Conservation (phyloP, 2,797 vertebrate genomes). For the Natrix natrix region DNA sequence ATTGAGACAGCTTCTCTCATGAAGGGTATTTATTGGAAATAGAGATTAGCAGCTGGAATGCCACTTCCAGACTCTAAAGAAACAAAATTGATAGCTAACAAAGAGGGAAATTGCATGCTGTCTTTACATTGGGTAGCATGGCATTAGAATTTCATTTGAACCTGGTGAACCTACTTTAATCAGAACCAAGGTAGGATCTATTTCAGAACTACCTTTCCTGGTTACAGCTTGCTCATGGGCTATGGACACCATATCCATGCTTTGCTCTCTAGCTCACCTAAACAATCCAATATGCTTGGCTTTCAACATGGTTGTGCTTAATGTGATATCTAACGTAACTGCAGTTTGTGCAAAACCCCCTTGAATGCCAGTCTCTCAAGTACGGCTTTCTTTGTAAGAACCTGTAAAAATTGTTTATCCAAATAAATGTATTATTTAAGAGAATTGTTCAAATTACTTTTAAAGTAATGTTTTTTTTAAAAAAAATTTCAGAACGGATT, state of each 20-base stretch:
- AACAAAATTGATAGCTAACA: not conserved
- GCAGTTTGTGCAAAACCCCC: not conserved
- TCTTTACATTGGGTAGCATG: not conserved
- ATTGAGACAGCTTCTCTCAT: not conserved
- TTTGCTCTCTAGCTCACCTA: not conserved
- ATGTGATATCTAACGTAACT: not conserved
- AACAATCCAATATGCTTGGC: not conserved
- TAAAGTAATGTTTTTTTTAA: not conserved
- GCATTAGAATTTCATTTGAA: not conserved
- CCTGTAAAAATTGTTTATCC: not conserved
- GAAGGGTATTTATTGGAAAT: not conserved
- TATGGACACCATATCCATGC: not conserved
- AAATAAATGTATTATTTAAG: not conserved
- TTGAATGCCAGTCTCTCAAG: not conserved
- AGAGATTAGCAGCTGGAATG: not conserved
- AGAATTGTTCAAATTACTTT: not conserved
- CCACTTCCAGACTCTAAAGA: not conserved
- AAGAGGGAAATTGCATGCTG: not conserved
- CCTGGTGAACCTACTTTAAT: not conserved
- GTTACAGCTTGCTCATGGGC: not conserved
- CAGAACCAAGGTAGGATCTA: not conserved
- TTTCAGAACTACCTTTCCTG: not conserved
- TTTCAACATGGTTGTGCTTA: not conserved
- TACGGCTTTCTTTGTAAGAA: not conserved
- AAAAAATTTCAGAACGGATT: not conserved